A percentile compares a stretch with the other conserved stretches of the same genome.
These are phyloP conservation scores for Seladonia tumulorum DNA, from an alignment of 2,888 invertebrate genomes.

Conservation along the genomic window DNA sequence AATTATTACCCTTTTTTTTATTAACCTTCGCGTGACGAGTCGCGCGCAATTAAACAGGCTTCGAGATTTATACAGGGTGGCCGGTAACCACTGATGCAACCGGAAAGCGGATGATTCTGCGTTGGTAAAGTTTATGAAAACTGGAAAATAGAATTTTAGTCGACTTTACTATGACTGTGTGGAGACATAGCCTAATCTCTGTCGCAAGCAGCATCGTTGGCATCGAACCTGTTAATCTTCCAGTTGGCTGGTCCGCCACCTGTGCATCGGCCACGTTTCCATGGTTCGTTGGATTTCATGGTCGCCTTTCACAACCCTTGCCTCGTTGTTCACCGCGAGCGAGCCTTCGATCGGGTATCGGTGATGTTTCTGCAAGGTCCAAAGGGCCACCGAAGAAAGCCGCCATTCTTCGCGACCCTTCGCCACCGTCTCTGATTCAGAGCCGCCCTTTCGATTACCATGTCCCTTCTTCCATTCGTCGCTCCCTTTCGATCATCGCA, in stretches of 20 bases:
- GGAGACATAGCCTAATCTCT: not conserved
- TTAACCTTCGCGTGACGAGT: not conserved
- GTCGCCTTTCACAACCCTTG: constrained; percentile 6
- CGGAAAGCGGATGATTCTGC: too few species aligned
- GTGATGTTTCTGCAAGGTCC: constrained; percentile 36
- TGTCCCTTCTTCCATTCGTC: constrained; percentile 18
- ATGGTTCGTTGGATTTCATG: constrained; percentile 6
- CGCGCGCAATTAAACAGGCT: not conserved
- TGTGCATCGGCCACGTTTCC: constrained; percentile 32
- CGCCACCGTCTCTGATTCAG: constrained; percentile 46
- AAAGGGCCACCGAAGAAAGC: constrained; percentile 40
- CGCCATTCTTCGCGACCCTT: constrained; percentile 57
- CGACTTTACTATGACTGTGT: too few species aligned
- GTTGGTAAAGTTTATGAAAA: not conserved
- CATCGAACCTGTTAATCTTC: constrained; percentile 20
- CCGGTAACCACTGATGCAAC: not conserved
- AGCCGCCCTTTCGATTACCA: constrained; percentile 15
- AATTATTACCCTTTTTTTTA: not conserved
- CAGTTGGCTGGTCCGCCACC: constrained; percentile 33
- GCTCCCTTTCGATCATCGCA: not conserved
- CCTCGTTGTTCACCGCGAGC: not conserved
- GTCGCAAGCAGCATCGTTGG: not conserved
- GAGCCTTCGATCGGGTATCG: constrained; percentile 45
- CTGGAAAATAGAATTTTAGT: too few species aligned
- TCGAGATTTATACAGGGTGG: not conserved